Base-by-base conservation (phyloP, 2,113 vertebrate genomes). In the Dipodomys ordii region DNA sequence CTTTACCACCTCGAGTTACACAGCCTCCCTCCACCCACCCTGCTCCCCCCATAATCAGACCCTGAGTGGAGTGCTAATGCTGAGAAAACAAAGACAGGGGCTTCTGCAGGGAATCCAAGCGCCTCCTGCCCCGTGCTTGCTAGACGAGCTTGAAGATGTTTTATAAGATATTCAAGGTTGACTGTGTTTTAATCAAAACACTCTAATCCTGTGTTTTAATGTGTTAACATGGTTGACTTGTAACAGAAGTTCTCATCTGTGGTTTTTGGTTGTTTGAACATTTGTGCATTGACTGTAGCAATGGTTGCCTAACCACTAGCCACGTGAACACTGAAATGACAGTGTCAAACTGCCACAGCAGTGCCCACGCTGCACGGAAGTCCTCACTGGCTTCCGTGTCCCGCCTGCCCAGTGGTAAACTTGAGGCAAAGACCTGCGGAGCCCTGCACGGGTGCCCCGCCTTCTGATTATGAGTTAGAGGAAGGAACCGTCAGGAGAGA, bases 141-240 rank as follows among this genome's bases (percentile, higher is more conserved):
- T 20, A 28, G 44, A 67, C 46, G 49, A 81, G 44, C 69, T 28
- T 77, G 57, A 60, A 77, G 74, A 6, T 25, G 28, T 81, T 87
- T 68, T n/a, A 65, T 27, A 77, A 46, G 77, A 12, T 46, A 60
- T 60, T 65, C 53, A 67, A 23, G 22, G 27, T 49, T 23, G 19
- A 23, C 23, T 64, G 62, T 64, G 62, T 20, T 64, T 64, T 64
- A 39, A 44, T 81, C 62, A 85, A 39, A 93, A 76, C 39, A 62
- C 67, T 62, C 49, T 30, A 67, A 30, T 80, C 88, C 20, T 19
- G 32, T 10, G 71, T 86, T 90, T 94, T 27, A 44, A 19, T 72
- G 9, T 44, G 35, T n/a, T 73, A n/a, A 60, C 65, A 60, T 19
- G 72, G 46, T 77, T 72, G 32, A 83, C 77, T n/a, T 73, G 10